A percentile compares a stretch with the other conserved stretches of the same genome.
These are phyloP conservation scores for Megalonaias nervosa DNA, from an alignment of 1,140 invertebrate genomes.

Conservation along the genomic window DNA sequence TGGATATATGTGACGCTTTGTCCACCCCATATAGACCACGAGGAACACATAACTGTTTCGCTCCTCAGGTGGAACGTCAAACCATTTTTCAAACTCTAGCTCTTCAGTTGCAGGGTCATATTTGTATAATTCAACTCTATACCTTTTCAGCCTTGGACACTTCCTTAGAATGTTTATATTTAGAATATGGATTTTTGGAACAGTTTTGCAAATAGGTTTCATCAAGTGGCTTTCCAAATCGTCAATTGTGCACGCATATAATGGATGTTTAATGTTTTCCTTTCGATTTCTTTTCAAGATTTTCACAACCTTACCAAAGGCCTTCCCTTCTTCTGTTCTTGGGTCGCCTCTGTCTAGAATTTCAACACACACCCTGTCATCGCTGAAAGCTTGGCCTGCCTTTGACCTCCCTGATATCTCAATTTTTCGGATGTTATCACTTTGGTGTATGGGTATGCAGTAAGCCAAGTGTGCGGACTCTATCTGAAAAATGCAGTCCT, in stretches of 20 bases:
- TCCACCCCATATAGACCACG: too few species aligned
- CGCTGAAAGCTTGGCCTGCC: constrained; percentile 52
- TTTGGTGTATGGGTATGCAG: constrained; percentile 5
- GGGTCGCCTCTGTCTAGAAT: constrained; percentile 30
- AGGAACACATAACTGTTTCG: too few species aligned
- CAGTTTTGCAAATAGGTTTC: constrained; percentile 56
- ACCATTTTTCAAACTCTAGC: too few species aligned
- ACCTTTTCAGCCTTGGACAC: too few species aligned
- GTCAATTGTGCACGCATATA: constrained; percentile 57
- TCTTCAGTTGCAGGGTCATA: too few species aligned
- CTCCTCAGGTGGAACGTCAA: too few species aligned
- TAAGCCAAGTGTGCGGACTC: constrained; percentile 9
- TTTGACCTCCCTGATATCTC: constrained; percentile 28
- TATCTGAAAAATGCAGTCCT: constrained; percentile 15
- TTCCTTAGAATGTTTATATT: too few species aligned
- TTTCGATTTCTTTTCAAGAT: constrained; percentile 36
- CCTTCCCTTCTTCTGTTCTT: constrained; percentile 5
- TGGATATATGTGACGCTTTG: too few species aligned
- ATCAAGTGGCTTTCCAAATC: constrained; percentile 48
- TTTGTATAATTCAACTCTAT: too few species aligned
- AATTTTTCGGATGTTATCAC: not conserved
- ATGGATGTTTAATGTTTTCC: constrained; percentile 40
- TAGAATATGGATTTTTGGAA: constrained; percentile 18
- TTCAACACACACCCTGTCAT: constrained; percentile 63
- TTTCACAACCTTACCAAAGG: constrained; percentile 51